Base-by-base conservation (phyloP, 2,113 vertebrate genomes). In the Puma concolor region DNA sequence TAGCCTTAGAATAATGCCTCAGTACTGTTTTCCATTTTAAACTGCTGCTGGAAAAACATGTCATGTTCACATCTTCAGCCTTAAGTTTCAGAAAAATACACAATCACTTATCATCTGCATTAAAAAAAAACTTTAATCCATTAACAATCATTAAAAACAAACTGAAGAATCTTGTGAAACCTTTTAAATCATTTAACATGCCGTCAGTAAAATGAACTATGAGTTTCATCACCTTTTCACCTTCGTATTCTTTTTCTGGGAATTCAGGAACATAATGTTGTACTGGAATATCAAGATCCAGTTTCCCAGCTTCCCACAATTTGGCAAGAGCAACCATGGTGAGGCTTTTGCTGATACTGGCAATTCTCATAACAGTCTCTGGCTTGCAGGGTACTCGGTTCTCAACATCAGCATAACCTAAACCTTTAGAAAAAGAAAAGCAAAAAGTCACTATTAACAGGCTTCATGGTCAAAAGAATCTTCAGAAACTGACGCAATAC, bases 211-310 rank as follows among this genome's bases (percentile, higher is more conserved):
- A 91, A 93, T 3, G 36, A 97, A 89, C 3, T 71, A 2, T 44
- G 81, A 79, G 33, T 14, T 88, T 86, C 44, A 97, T 98, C 99
- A 99, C 99, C 99, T 99, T 99, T 98, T 99, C 98, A 95, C 99
- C 99, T 91, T 99, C 99, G 0, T 99, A 99, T 91, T 99, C 98
- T 96, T 99, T 99, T 97, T 99, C 99, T 77, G 99, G 99, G 98
- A 99, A 99, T 98, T 99, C 99, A 1, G 99, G 99, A 89, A 99
- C 99, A 1, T 99, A 99, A 95, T 99, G 99, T 97, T 99, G 99
- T 95, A 99, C 99, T 0, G 99, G 99, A 48, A 98, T 98, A 96
- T 99, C 99, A 0, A 99, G 99, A 97, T 99, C 99, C 88, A 99
- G 98, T 90, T 99, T 99, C 16, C 99, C 99, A 15, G 99, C 99